Percentiles rank a stretch among this genome's conserved stretches.
phyloP scores from a whole-genome alignment of 2,888 invertebrate species.

The Mesoligia furuncula region DNA sequence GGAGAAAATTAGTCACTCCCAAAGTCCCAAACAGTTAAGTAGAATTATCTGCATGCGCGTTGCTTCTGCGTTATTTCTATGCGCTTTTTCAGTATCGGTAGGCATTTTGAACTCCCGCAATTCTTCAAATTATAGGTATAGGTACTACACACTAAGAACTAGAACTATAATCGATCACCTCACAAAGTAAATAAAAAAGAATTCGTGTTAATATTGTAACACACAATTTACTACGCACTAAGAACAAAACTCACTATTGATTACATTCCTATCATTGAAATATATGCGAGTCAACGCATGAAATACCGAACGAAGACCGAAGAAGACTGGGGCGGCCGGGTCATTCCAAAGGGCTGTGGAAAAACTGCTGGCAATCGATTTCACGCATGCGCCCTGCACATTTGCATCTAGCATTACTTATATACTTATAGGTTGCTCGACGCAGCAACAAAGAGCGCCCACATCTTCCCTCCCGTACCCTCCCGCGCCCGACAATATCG shows the following conservation, averaged over 20 bases:
- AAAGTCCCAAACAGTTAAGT: neutral
- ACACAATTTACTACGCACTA: neutral
- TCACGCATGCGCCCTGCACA: conserved; percentile 10
- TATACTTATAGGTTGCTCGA: neutral
- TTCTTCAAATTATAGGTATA: neutral
- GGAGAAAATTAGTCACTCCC: neutral
- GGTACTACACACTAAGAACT: neutral
- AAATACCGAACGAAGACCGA: neutral
- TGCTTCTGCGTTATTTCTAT: neutral
- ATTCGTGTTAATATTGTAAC: neutral
- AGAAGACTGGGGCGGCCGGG: neutral
- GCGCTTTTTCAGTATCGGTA: neutral
- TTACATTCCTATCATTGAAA: neutral
- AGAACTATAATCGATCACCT: neutral
- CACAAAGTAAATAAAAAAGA: neutral
- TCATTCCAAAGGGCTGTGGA: neutral
- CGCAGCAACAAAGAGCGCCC: neutral
- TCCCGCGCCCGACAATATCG: neutral
- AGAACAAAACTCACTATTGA: neutral
- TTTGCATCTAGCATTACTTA: conserved; percentile 14
- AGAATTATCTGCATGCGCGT: neutral
- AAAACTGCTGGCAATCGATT: neutral
- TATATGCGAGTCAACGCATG: neutral
- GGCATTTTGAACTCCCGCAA: neutral
- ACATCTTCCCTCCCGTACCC: neutral